Percentiles rank a stretch among this genome's conserved stretches.
These are phyloP conservation scores for Ornithoptera priamus DNA, from an alignment of 2,888 invertebrate species.

Conservation along the genomic window DNA sequence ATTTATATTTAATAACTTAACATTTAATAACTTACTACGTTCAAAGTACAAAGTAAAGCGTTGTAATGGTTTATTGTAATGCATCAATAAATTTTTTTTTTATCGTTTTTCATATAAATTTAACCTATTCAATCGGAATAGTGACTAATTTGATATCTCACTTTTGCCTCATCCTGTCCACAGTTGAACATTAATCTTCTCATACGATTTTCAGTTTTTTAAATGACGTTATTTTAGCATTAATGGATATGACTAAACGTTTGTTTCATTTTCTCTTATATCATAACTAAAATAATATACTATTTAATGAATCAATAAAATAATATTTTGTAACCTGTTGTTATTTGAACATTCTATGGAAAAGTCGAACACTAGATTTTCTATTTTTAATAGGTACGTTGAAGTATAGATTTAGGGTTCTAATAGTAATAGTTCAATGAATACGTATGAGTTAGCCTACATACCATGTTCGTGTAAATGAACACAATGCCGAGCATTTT, in stretches of 20 bases:
- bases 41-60: no score
- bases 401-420: slow-evolving; percentile 10
- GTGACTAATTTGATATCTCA: no score
- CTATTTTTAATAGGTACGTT: not conserved
- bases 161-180: no score
- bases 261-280: not conserved
- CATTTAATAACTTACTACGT: no score
- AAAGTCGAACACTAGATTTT: not conserved
- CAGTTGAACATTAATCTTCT: no score
- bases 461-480: slow-evolving; percentile 17
- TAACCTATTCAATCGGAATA: no score
- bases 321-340: not conserved
- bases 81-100: no score
- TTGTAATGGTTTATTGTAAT: no score
- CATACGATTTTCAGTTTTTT: no score
- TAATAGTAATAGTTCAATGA: slow-evolving; percentile 20
- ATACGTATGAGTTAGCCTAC: slow-evolving; percentile 24
- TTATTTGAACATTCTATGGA: not conserved
- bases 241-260: not conserved
- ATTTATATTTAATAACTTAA: no score
- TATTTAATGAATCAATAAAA: slow-evolving; percentile 1
- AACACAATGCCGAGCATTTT: slow-evolving; percentile 10
- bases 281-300: not conserved
- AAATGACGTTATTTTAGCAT: no score
- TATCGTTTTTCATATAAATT: no score